Percentiles rank a stretch among this genome's conserved stretches.
phyloP scores from a whole-genome alignment of 2,888 invertebrate genomes.

The Quadriops clusia region DNA sequence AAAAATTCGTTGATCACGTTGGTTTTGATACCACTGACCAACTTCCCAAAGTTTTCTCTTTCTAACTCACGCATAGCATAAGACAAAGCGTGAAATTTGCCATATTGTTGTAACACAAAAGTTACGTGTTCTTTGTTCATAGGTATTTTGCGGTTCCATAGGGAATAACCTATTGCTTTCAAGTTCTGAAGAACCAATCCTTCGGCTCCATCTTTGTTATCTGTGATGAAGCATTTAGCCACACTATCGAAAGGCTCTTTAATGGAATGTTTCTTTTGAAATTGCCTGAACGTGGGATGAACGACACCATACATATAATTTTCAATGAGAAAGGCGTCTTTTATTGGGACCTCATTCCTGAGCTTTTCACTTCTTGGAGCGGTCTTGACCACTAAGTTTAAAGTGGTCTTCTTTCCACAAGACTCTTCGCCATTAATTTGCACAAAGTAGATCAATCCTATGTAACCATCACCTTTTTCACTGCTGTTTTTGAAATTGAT shows the following conservation, averaged over 20 bases:
- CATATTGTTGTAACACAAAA: constrained; percentile 23
- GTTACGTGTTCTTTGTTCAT: constrained; percentile 22
- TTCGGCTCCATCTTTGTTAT: constrained; percentile 16
- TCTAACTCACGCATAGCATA: constrained; percentile 22
- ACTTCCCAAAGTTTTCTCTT: constrained; percentile 17
- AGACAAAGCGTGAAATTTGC: constrained; percentile 23
- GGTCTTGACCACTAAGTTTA: constrained; percentile 24
- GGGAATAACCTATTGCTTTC: constrained; percentile 21
- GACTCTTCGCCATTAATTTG: constrained; percentile 11
- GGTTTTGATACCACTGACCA: too few relatives aligned
- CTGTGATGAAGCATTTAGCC: constrained; percentile 14
- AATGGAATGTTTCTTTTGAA: constrained; percentile 18
- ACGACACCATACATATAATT: constrained; percentile 22
- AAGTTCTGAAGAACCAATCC: constrained; percentile 21
- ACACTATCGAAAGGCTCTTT: constrained; percentile 14
- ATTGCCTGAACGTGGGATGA: constrained; percentile 19
- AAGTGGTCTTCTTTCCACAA: constrained; percentile 9
- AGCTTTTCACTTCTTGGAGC: constrained; percentile 18
- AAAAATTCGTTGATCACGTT: too few relatives aligned
- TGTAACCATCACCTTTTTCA: constrained; percentile 13
- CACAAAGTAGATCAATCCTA: constrained; percentile 18
- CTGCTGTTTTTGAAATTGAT: constrained; percentile 4
- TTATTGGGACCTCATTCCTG: constrained; percentile 18
- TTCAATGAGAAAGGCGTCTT: constrained; percentile 21
- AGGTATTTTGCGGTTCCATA: constrained; percentile 16